phyloP scores from a whole-genome alignment of 2,888 invertebrate species.

The Erebia aethiops region DNA sequence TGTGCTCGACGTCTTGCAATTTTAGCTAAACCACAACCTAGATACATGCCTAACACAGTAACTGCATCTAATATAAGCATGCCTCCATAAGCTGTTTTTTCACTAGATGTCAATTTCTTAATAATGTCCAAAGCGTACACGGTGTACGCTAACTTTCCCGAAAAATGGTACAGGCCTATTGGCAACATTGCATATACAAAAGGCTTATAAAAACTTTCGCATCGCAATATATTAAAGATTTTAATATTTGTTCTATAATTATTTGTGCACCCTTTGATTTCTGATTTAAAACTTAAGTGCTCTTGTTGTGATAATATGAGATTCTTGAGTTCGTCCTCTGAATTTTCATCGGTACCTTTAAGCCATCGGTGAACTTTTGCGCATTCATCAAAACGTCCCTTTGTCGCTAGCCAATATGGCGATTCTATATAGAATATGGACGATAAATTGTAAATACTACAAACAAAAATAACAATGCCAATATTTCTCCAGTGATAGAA shows the following conservation, averaged over 20 bases:
- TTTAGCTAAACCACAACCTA: constrained; percentile 42
- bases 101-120: constrained; percentile 26
- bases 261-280: neutral
- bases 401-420: constrained; percentile 41
- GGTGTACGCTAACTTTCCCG: constrained; percentile 26
- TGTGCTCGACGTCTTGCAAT: constrained; percentile 45
- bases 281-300: constrained; percentile 12
- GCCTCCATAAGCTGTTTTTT: constrained; percentile 24
- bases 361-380: constrained; percentile 39
- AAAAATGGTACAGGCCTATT: constrained; percentile 17
- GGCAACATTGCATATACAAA: constrained; percentile 21
- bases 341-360: constrained; percentile 30
- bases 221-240: constrained; percentile 6
- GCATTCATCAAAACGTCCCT: constrained; percentile 38
- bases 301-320: constrained; percentile 32
- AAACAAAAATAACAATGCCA: constrained; percentile 29
- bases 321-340: constrained; percentile 37
- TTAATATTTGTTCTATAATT: neutral
- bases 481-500: constrained; percentile 42
- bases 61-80: constrained; percentile 35
- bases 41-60: constrained; percentile 48
- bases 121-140: constrained; percentile 31
- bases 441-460: constrained; percentile 32
- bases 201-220: constrained; percentile 34
- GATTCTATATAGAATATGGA: constrained; percentile 39